Conservation (phyloP, 2,888 invertebrate genomes). For the Pandemis cinnamomeana region DNA sequence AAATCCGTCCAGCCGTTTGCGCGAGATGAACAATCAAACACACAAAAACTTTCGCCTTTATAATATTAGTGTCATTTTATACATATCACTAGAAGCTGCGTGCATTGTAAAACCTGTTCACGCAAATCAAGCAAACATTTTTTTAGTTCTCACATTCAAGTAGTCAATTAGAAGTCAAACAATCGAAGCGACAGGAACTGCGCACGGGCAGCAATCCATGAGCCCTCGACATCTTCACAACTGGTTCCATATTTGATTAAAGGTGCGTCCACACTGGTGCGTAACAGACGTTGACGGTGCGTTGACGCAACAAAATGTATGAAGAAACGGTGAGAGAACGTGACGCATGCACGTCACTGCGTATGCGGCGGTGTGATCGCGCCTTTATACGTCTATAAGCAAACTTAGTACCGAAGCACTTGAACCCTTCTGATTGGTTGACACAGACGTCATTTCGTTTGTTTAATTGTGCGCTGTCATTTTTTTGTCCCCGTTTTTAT, state of each 20-base stretch:
- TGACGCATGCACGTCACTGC: too few relatives aligned
- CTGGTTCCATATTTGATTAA: conserved; percentile 24
- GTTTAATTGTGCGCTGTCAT: not conserved
- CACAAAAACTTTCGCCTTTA: too few relatives aligned
- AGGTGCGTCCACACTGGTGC: too few relatives aligned
- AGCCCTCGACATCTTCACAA: conserved; percentile 16
- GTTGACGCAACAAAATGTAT: too few relatives aligned
- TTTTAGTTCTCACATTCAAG: conserved; percentile 27
- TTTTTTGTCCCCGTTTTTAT: too few relatives aligned
- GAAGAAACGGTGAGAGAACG: too few relatives aligned
- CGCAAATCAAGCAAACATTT: conserved; percentile 18
- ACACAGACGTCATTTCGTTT: not conserved
- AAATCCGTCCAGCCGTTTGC: too few relatives aligned
- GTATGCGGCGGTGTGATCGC: too few relatives aligned
- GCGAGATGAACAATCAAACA: too few relatives aligned
- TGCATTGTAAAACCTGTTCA: not conserved
- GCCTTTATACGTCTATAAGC: not conserved
- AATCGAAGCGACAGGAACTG: conserved; percentile 12
- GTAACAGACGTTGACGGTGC: too few relatives aligned
- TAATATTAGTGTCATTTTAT: not conserved
- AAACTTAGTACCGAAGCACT: conserved; percentile 4
- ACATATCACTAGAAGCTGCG: not conserved
- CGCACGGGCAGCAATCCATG: conserved; percentile 7
- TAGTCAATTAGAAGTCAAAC: conserved; percentile 34
- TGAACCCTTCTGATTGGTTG: conserved; percentile 3